phyloP scores from a whole-genome alignment of 53 echinoderm and acorn worm genomes.

The Antedon mediterranea region DNA sequence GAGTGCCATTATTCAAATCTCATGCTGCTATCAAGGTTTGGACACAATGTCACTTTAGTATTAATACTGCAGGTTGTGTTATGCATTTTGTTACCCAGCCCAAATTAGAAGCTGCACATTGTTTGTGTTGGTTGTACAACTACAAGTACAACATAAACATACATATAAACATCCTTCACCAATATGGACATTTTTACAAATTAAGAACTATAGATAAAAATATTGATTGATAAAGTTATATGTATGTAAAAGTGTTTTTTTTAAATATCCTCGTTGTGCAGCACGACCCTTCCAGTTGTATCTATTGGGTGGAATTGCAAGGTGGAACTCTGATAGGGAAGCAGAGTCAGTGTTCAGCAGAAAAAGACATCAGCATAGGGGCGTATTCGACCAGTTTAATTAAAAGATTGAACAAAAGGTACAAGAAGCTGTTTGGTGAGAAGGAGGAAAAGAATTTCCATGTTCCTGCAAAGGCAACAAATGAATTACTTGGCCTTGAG shows the following conservation, averaged over 20 bases:
- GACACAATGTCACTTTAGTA: conserved; percentile 27
- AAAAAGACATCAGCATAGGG: conserved; percentile 6
- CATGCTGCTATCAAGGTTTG: conserved; percentile 17
- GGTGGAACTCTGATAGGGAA: conserved; percentile 31
- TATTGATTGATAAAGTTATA: no score
- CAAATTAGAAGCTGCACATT: no score
- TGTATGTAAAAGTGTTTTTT: not conserved
- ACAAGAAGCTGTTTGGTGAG: conserved; percentile 30
- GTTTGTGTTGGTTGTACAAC: no score
- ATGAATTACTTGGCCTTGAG: conserved; percentile 28
- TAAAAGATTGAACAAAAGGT: conserved; percentile 25
- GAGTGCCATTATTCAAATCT: conserved; percentile 15
- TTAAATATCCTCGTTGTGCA: conserved; percentile 17
- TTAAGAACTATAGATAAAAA: no score
- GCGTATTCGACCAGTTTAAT: conserved; percentile 17
- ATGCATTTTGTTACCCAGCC: conserved; percentile 28
- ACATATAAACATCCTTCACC: no score
- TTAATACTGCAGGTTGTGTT: conserved; percentile 22
- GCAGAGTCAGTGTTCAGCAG: conserved; percentile 21
- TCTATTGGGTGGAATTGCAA: conserved; percentile 20
- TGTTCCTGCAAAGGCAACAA: conserved; percentile 3
- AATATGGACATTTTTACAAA: no score
- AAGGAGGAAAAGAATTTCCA: conserved; percentile 28
- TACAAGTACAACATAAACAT: no score
- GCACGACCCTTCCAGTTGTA: conserved; percentile 34